Percentiles rank a stretch among this genome's conserved stretches.
These are phyloP conservation scores for Semibalanus balanoides DNA, from an alignment of 1,140 invertebrate genomes.

Conservation along the genomic window DNA sequence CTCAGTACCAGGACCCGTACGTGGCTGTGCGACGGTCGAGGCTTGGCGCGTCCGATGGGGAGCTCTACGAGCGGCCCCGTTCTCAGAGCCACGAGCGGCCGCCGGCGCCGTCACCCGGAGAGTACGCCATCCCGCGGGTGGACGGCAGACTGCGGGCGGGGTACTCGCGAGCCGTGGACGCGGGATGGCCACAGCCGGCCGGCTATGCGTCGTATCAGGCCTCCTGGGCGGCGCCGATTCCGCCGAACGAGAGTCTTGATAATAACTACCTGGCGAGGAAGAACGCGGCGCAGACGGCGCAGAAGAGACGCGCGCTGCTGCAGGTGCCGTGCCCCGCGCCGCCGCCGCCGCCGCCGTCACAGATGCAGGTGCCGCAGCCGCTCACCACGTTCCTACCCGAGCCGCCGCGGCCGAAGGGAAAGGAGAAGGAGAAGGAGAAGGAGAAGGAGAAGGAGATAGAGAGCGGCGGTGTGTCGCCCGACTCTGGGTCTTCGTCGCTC, in stretches of 20 bases:
- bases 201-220: background rate
- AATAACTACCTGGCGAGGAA: background rate
- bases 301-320: background rate
- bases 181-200: background rate
- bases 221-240: background rate
- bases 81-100: background rate
- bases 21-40: background rate
- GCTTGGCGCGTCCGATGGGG: background rate
- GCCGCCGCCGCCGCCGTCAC: too few species aligned
- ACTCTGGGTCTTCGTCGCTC: background rate
- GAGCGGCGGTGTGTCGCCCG: background rate
- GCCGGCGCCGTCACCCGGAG: background rate
- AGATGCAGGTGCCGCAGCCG: too few species aligned
- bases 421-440: background rate
- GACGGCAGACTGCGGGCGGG: background rate
- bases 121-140: background rate
- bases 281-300: background rate
- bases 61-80: background rate
- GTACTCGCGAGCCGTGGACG: background rate
- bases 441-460: background rate
- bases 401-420: too few species aligned
- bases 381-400: background rate
- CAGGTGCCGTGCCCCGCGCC: background rate
- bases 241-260: background rate
- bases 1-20: background rate